Percentiles rank a stretch among this genome's conserved stretches.
phyloP scores from a whole-genome alignment of 2,888 invertebrate genomes.

The Andrena haemorrhoa region DNA sequence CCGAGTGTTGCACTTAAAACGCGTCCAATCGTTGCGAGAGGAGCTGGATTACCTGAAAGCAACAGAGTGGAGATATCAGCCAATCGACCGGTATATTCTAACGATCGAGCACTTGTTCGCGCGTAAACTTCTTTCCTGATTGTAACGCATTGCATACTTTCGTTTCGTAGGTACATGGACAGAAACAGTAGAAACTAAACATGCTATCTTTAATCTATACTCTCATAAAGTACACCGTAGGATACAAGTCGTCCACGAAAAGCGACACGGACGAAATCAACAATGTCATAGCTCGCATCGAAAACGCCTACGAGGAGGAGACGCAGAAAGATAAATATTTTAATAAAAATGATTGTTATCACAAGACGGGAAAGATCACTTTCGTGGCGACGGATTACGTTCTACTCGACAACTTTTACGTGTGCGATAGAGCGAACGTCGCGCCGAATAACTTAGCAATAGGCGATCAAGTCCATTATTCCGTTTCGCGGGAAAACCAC shows the following conservation, averaged over 20 bases:
- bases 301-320: slow-evolving; percentile 50
- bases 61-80: slow-evolving; percentile 93
- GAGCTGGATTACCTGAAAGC: slow-evolving; percentile 92
- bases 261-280: slow-evolving; percentile 67
- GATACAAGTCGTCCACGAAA: slow-evolving; percentile 14
- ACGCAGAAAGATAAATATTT: background rate
- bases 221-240: slow-evolving; percentile 59
- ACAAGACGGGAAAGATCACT: slow-evolving; percentile 87
- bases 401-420: slow-evolving; percentile 87
- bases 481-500: slow-evolving; percentile 85
- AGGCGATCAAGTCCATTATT: slow-evolving; percentile 87
- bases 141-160: slow-evolving; percentile 2
- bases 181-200: slow-evolving; percentile 61
- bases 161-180: slow-evolving; percentile 65
- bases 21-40: slow-evolving; percentile 90
- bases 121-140: background rate
- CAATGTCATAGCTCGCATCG: slow-evolving; percentile 66
- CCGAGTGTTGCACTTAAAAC: slow-evolving; percentile 90
- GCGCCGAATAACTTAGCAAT: slow-evolving; percentile 83
- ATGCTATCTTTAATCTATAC: slow-evolving; percentile 65
- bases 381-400: slow-evolving; percentile 85
- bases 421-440: slow-evolving; percentile 85
- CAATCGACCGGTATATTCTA: slow-evolving; percentile 87
- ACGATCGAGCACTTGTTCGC: background rate
- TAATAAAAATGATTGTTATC: slow-evolving; percentile 70